These are phyloP conservation scores for Ceyx margarethae DNA, from an alignment of 2,113 vertebrate genomes.

Conservation along the genomic window DNA sequence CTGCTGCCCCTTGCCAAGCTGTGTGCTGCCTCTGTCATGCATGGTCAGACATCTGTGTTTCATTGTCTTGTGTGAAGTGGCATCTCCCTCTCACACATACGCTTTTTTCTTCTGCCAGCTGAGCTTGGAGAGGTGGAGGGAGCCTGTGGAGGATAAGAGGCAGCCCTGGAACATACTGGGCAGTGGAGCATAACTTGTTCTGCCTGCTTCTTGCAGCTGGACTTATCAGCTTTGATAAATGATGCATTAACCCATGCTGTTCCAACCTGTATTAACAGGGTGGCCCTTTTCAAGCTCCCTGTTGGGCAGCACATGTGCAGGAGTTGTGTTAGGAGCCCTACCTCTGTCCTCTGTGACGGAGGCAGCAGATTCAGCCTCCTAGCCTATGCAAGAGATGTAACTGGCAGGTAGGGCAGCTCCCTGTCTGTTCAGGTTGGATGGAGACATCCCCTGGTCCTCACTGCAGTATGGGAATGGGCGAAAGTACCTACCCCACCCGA, in stretches of 20 bases:
- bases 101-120: neutral
- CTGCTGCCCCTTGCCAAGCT: neutral
- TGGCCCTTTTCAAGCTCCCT: neutral
- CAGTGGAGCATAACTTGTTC: neutral
- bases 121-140: neutral
- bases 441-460: neutral
- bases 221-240: neutral
- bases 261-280: neutral
- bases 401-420: neutral
- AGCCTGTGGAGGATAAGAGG: neutral
- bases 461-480: fast-evolving
- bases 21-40: neutral
- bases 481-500: neutral
- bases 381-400: neutral
- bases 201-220: neutral
- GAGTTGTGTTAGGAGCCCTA: neutral
- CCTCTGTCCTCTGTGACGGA: neutral
- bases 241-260: fast-evolving
- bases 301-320: fast-evolving
- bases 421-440: neutral
- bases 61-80: neutral
- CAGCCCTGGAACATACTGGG: neutral
- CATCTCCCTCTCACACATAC: neutral
- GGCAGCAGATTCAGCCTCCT: neutral
- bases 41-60: constrained; percentile 29